Evolutionary conservation across 1,140 invertebrate species (phyloP), one percentile per base, ranked within the genome.

Genomic region (Reticulitermes speratus): DNA sequence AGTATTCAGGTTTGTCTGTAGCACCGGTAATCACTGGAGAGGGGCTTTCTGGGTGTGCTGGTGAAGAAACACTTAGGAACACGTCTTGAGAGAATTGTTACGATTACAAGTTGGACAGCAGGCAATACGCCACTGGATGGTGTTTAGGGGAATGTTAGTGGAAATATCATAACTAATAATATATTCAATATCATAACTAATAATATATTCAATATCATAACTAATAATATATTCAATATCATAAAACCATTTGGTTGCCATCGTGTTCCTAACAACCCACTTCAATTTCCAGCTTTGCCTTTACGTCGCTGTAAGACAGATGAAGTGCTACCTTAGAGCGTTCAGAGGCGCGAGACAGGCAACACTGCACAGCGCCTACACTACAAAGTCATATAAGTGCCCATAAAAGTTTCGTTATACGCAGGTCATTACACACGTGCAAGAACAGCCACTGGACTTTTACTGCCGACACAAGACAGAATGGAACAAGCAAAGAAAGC

Each of bases 191-290:
- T n/a, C n/a, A n/a, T n/a, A n/a, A n/a, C n/a, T n/a, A 65, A 23
- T 65, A 19, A 23, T 65, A 75, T 75, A 9, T 30, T 25, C 3
- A 23, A 65, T 9, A 75, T 14, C 19, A 75, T 75, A 75, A 75
- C n/a, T n/a, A 65, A 23, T 65, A 19, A 23, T 65, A 75, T 75
- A 9, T 30, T 25, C 3, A 23, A 65, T 9, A 75, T 14, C 19
- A 75, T 75, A 75, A 75, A 75, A 30, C 65, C 25, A 75, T 75
- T 75, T 30, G 65, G 65, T 65, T 75, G 65, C n/a, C 25, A 75
- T 25, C 25, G 9, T 30, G n/a, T 30, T 30, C 65, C 65, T 30
- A 75, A 75, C 65, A 75, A 16, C 65, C 65, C 25, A 75, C n/a
- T 75, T 75, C 65, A 75, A 75, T 75, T 75, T 30, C 25, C 65